Percentiles rank a stretch among this genome's conserved stretches.
Evolutionary conservation across 2,888 invertebrate species (phyloP).

Genomic region (Elegia similella): DNA sequence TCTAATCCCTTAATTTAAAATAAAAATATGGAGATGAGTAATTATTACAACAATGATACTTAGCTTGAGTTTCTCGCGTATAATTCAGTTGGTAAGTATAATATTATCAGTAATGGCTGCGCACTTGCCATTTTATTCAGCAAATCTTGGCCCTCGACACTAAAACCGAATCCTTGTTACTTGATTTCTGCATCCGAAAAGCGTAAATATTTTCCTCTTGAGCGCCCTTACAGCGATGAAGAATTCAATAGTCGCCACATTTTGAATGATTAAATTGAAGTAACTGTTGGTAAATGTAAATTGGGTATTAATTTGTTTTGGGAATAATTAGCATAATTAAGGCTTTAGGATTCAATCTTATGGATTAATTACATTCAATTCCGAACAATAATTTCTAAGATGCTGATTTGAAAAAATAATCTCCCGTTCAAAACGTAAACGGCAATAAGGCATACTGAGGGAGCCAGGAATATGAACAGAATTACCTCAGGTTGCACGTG

Average conservation of each 20-base stretch:
- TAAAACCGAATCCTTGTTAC: constrained; percentile 81
- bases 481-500: too few species aligned
- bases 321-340: constrained; percentile 2
- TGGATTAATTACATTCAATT: constrained; percentile 13
- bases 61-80: constrained; percentile 39
- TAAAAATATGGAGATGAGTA: constrained; percentile 25
- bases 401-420: background rate
- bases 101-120: too few species aligned
- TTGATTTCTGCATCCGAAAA: constrained; percentile 80
- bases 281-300: constrained; percentile 37
- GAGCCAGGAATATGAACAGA: too few species aligned
- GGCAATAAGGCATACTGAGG: too few species aligned
- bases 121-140: constrained; percentile 69
- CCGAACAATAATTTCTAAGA: constrained; percentile 30
- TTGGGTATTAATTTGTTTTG: constrained; percentile 16
- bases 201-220: constrained; percentile 79
- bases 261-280: constrained; percentile 63
- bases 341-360: background rate
- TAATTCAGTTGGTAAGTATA: constrained; percentile 66
- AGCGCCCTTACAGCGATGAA: constrained; percentile 67
- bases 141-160: constrained; percentile 64
- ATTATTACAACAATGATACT: constrained; percentile 37
- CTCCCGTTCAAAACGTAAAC: too few species aligned
- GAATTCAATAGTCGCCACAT: constrained; percentile 63
- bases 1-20: too few species aligned